Evolutionary conservation across 2,888 invertebrate species (phyloP).

Genomic region (Hirtodrosophila cameraria): DNA sequence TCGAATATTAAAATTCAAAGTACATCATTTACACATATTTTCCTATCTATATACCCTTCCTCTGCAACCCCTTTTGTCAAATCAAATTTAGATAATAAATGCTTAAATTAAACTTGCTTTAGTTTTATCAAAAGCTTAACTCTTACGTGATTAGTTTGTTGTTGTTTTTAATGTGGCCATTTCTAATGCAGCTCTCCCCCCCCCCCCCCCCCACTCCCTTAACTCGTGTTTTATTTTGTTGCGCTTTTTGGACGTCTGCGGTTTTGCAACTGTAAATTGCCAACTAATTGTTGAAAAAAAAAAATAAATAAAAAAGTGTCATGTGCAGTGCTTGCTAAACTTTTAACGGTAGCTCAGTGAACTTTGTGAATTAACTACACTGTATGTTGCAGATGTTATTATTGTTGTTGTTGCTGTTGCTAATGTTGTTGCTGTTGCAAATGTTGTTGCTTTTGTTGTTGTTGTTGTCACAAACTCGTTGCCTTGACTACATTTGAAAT

Average conservation of each 20-base stretch:
- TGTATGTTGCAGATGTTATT: background rate
- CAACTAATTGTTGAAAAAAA: conserved; percentile 39
- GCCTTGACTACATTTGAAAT: conserved; percentile 66
- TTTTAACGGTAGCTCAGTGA: conserved; percentile 26
- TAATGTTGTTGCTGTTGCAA: conserved; percentile 9
- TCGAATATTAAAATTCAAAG: too few species aligned
- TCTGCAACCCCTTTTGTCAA: too few species aligned
- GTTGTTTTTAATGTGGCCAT: too few species aligned
- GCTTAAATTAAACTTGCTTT: too few species aligned
- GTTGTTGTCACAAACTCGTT: conserved; percentile 23
- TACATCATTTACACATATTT: too few species aligned
- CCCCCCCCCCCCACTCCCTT: background rate
- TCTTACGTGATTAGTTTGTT: too few species aligned
- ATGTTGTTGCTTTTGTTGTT: conserved; percentile 6
- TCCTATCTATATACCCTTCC: too few species aligned
- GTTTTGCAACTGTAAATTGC: conserved; percentile 30
- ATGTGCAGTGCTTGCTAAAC: conserved; percentile 31
- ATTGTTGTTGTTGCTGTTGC: conserved; percentile 20
- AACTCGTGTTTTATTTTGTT: background rate
- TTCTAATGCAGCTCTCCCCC: too few species aligned
- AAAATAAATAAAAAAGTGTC: conserved; percentile 19
- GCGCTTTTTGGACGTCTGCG: conserved; percentile 35
- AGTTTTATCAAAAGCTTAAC: background rate
- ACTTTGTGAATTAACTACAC: conserved; percentile 12
- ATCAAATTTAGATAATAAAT: too few species aligned